Conservation (phyloP, 2,113 vertebrate species). For the Scalopus aquaticus region DNA sequence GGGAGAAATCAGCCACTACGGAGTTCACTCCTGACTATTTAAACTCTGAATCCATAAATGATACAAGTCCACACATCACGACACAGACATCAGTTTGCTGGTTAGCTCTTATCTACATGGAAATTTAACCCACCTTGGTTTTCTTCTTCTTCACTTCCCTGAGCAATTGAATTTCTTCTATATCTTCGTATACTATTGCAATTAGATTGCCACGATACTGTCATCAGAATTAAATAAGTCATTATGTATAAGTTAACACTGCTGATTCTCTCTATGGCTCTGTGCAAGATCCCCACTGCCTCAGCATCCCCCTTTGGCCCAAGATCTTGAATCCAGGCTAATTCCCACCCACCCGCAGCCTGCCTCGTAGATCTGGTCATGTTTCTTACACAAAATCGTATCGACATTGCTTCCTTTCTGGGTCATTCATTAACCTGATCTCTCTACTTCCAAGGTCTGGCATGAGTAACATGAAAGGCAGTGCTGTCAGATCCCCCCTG, state of each 20-base stretch:
- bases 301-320: background rate
- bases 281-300: background rate
- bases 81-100: background rate
- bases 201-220: background rate
- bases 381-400: conserved; percentile 41
- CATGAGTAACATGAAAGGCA: background rate
- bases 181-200: accelerated
- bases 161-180: background rate
- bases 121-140: background rate
- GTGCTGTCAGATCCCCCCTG: conserved; percentile 39
- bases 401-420: background rate
- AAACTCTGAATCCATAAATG: background rate
- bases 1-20: background rate
- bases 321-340: background rate
- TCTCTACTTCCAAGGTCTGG: background rate
- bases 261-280: background rate
- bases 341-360: background rate
- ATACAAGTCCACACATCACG: background rate
- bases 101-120: background rate
- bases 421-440: conserved; percentile 31
- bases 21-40: background rate
- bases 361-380: background rate
- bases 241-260: background rate
- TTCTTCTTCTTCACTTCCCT: accelerated
- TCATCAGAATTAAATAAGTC: conserved; percentile 2